Conservation (phyloP, 2,113 vertebrate genomes). For the Brachyhypopomus occidentalis region DNA sequence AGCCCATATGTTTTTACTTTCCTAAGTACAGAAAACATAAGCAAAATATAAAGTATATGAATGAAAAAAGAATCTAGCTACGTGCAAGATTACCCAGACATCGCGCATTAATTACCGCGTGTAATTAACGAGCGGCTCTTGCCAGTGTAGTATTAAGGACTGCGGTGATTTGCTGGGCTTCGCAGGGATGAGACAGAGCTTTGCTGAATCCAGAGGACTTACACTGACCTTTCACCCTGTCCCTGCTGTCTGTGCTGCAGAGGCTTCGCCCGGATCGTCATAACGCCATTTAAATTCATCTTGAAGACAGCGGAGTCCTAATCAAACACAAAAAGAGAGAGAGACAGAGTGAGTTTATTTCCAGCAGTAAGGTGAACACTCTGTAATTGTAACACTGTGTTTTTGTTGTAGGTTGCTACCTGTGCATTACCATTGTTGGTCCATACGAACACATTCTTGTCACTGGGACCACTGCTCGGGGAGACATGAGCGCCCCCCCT, state of each 20-base stretch:
- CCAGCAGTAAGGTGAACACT: not conserved
- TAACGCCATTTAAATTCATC: conserved; percentile 79
- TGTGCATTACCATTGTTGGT: conserved; percentile 64
- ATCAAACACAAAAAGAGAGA: conserved; percentile 62
- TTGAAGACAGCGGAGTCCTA: conserved; percentile 71
- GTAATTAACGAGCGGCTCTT: not conserved
- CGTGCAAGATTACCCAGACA: not conserved
- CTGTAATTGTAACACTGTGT: not conserved
- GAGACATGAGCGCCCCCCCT: conserved; percentile 57
- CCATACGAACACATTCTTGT: conserved; percentile 61
- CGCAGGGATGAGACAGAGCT: conserved; percentile 6
- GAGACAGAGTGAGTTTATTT: conserved; percentile 37
- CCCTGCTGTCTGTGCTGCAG: conserved; percentile 79
- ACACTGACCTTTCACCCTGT: conserved; percentile 73
- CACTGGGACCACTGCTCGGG: conserved; percentile 72
- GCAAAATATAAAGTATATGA: not conserved
- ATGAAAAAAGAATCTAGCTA: not conserved
- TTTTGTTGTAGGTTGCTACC: conserved; percentile 62
- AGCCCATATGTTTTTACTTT: not conserved
- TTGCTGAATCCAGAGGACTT: conserved; percentile 56
- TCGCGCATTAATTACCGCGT: not conserved
- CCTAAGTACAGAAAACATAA: not conserved
- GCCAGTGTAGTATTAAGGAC: not conserved
- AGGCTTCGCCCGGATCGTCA: conserved; percentile 85
- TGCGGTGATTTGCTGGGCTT: conserved; percentile 31